Conservation (phyloP, 2,888 invertebrate genomes). For the Leptopterna dolabrata region DNA sequence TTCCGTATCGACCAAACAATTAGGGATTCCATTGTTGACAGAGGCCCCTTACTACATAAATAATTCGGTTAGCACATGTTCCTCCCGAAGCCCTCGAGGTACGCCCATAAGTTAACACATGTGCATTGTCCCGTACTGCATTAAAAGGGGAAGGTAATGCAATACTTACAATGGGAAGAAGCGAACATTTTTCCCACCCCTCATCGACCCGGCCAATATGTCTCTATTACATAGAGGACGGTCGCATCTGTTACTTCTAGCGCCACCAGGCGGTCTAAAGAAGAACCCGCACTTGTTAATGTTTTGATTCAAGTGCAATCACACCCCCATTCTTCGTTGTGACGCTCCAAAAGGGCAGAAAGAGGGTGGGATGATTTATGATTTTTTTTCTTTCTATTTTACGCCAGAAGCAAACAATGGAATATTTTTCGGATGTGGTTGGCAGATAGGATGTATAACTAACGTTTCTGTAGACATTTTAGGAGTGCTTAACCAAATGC, state of each 20-base stretch:
- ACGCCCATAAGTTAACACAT: conserved; percentile 39
- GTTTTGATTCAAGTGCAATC: conserved; percentile 56
- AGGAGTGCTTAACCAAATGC: too few species aligned
- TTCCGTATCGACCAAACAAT: conserved; percentile 36
- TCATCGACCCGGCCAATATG: conserved; percentile 49
- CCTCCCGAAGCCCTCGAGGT: not conserved
- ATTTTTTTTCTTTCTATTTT: not conserved
- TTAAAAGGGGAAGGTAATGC: conserved; percentile 55
- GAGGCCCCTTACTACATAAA: conserved; percentile 23
- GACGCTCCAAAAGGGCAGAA: conserved; percentile 14
- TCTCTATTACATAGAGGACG: conserved; percentile 58
- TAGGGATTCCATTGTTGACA: conserved; percentile 33
- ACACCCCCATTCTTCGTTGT: conserved; percentile 50
- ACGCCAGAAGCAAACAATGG: not conserved
- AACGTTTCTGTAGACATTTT: too few species aligned
- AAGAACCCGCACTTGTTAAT: conserved; percentile 54
- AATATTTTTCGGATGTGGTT: not conserved
- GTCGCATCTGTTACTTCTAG: conserved; percentile 51
- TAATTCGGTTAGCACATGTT: conserved; percentile 56
- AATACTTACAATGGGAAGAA: conserved; percentile 51
- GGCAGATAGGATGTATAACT: not conserved
- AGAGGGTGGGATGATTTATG: conserved; percentile 23
- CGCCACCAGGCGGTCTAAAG: conserved; percentile 2
- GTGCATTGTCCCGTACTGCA: conserved; percentile 48
- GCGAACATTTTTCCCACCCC: not conserved